Evolutionary conservation across 2,888 invertebrate genomes (phyloP), one percentile per base, ranked within the genome.

Genomic region (Macrosoma leucophasiata): DNA sequence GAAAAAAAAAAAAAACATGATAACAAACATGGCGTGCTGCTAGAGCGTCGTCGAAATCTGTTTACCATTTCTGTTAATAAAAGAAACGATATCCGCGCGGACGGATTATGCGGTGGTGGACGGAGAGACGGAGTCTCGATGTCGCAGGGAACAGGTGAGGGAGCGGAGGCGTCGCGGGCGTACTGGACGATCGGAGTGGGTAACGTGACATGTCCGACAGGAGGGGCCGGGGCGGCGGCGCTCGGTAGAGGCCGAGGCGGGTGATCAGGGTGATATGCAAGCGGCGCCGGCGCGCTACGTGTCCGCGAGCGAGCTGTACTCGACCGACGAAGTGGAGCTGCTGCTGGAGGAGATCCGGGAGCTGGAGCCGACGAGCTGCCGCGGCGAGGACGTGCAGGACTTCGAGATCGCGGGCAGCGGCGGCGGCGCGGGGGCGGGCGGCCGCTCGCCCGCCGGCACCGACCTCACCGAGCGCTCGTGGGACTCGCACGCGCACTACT

Each of bases 331-430:
- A 60, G 84, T 85, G 81, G 84, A 84, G 77, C 79, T 85, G 69
- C 59, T 85, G 61, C 62, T 85, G 62, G 84, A 85, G 66, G 84
- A 85, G 67, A 84, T 85, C 46, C 64, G 84, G 48, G 84, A 82
- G 63, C 77, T 85, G 76, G 84, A 84, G 76, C 84, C 82, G 43
- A 78, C 78, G 47, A 78, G 79, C 69, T 81, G 81, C 53, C 79
- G 77, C 62, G 81, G 77, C 54, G 84, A 84, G 48, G 82, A 84
- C 64, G 69, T 78, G 65, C 79, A 81, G 74, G 84, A 85, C 69
- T 82, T 81, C 69, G 85, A 85, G 76, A 85, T 84, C 72, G 85
- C 85, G 60, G 85, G 85, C 62, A 84, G 85, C 71, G 81, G 81
- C 59, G 81, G 81, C 59, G 71, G 72, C 66, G 81, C 69, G 53